Conservation (phyloP, 1,140 invertebrate species). For the Teleogryllus occipitalis region DNA sequence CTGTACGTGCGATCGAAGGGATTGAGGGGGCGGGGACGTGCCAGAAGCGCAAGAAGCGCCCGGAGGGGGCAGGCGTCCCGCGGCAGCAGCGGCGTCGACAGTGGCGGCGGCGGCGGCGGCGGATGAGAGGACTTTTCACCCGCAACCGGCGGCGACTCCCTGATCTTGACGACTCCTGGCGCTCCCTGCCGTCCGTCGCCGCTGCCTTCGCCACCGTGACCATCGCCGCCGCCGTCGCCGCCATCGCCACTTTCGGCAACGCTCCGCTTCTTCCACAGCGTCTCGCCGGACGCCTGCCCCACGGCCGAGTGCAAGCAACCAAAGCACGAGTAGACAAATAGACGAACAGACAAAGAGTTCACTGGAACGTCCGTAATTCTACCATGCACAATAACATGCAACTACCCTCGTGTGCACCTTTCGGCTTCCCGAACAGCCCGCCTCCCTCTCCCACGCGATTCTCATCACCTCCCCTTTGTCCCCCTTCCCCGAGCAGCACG, state of each 20-base stretch:
- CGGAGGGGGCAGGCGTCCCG: background rate
- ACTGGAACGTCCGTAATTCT: background rate
- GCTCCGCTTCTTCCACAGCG: too few species aligned
- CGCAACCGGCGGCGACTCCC: background rate
- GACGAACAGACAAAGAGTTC: background rate
- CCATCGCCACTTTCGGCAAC: too few species aligned
- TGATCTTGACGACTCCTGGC: background rate
- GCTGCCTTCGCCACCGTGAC: background rate
- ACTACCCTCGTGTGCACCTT: background rate
- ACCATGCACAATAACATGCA: background rate
- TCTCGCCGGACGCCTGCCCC: too few species aligned
- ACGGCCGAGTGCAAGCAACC: background rate
- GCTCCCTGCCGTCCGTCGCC: background rate
- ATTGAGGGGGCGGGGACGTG: background rate
- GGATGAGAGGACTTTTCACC: background rate
- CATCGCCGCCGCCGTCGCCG: too few species aligned
- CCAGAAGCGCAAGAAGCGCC: background rate
- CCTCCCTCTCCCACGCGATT: background rate
- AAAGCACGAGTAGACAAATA: background rate
- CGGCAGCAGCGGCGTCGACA: background rate
- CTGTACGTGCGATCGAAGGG: conserved; percentile 8
- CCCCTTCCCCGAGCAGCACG: background rate
- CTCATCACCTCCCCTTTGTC: background rate
- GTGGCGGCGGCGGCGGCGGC: too few species aligned
- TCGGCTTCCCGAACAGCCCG: background rate